A percentile compares a stretch with the other conserved stretches of the same genome.
Evolutionary conservation across 2,113 vertebrate genomes (phyloP).

Genomic region (Rhinichthys klamathensis): DNA sequence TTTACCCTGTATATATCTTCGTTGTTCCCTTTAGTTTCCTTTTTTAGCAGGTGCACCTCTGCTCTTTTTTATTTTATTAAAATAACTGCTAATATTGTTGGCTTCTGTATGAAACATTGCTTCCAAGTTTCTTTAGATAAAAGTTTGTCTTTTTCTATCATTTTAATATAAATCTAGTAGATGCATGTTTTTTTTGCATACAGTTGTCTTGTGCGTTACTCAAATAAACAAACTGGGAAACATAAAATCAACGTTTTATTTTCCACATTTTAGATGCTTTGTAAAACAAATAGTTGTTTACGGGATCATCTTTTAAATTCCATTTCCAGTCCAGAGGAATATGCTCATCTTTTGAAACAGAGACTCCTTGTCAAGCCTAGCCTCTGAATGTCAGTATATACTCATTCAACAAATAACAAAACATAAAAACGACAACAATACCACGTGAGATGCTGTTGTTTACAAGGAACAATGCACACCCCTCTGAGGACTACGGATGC

Average conservation of each 20-base stretch:
- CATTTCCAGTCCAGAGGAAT: not conserved
- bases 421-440: not conserved
- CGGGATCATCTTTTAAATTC: not conserved
- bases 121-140: not conserved
- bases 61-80: not conserved
- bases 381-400: not conserved
- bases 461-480: constrained; percentile 22
- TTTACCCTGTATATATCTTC: not conserved
- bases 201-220: not conserved
- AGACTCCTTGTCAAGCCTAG: not conserved
- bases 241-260: not conserved
- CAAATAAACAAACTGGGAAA: not conserved
- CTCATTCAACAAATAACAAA: not conserved
- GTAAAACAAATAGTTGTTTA: not conserved
- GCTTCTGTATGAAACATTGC: not conserved
- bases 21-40: not conserved
- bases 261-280: not conserved
- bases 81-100: not conserved
- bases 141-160: not conserved
- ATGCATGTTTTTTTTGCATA: not conserved
- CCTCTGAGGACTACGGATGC: not conserved
- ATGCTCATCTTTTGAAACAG: not conserved
- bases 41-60: not conserved
- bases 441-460: constrained; percentile 23
- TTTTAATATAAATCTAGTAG: not conserved